These are phyloP conservation scores for Drosophila multiciliata DNA, from an alignment of 2,888 invertebrate genomes.

Conservation along the genomic window DNA sequence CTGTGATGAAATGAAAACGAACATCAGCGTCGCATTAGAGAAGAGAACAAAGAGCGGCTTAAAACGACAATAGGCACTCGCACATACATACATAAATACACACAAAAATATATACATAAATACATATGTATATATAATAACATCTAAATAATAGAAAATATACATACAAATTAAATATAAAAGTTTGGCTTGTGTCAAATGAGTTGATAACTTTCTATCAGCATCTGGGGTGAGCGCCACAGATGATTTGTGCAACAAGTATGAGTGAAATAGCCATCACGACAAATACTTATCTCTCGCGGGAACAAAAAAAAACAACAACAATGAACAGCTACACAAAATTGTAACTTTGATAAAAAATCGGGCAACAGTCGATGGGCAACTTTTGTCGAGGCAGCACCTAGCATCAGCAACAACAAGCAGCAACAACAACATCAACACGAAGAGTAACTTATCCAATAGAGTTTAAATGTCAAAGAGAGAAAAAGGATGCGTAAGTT, in stretches of 20 bases:
- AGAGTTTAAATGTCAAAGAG: conserved; percentile 10
- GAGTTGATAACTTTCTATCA: conserved; percentile 48
- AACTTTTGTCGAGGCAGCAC: conserved; percentile 31
- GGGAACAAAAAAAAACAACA: conserved; percentile 21
- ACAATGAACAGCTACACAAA: conserved; percentile 13
- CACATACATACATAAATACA: not conserved
- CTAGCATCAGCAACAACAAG: conserved; percentile 3
- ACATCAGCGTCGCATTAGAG: not conserved
- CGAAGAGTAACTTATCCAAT: conserved; percentile 7
- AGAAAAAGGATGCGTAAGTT: conserved; percentile 75
- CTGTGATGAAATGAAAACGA: conserved; percentile 30
- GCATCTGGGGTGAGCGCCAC: conserved; percentile 8
- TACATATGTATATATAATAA: not conserved
- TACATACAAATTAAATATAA: conserved; percentile 41
- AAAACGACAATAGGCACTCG: conserved; percentile 20
- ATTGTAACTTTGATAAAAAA: conserved; percentile 22
- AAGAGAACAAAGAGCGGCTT: conserved; percentile 26
- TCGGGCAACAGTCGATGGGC: conserved; percentile 13
- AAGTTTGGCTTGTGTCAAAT: conserved; percentile 49
- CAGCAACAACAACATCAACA: conserved; percentile 9
- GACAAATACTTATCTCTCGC: conserved; percentile 19
- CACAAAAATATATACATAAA: conserved; percentile 1
- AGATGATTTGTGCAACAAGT: conserved; percentile 37
- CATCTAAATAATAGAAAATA: conserved; percentile 18
- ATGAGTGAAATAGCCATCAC: conserved; percentile 15